These are phyloP conservation scores for Conus canariensis DNA, from an alignment of 2,888 invertebrate genomes.

Conservation along the genomic window DNA sequence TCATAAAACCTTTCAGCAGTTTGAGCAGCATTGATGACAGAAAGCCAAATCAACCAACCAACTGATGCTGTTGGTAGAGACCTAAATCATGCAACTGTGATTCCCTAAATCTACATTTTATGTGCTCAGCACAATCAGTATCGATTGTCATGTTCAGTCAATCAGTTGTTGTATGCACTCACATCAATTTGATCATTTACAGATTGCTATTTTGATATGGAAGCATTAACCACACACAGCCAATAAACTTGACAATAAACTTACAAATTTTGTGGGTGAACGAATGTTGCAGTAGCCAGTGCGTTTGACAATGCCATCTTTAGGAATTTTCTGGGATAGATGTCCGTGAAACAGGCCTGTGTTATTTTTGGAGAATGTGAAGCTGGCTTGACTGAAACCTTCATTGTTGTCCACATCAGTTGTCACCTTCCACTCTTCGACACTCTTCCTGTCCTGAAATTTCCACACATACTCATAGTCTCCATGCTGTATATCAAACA, in stretches of 20 bases:
- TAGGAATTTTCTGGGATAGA: slow-evolving; percentile 83
- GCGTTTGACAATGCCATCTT: slow-evolving; percentile 88
- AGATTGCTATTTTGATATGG: too few relatives aligned
- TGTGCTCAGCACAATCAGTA: too few relatives aligned
- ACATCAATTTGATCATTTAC: too few relatives aligned
- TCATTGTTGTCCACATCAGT: slow-evolving; percentile 90
- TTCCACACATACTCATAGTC: slow-evolving; percentile 88
- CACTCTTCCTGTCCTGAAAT: slow-evolving; percentile 83
- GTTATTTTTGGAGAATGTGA: slow-evolving; percentile 85
- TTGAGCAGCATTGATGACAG: too few relatives aligned
- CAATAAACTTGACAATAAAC: not conserved
- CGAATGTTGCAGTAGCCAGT: slow-evolving; percentile 91
- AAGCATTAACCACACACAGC: too few relatives aligned
- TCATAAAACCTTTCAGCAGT: too few relatives aligned
- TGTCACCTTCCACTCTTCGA: slow-evolving; percentile 85
- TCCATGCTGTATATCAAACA: slow-evolving; percentile 78
- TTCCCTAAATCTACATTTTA: too few relatives aligned
- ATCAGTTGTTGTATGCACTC: too few relatives aligned
- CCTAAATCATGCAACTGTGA: too few relatives aligned
- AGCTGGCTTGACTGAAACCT: slow-evolving; percentile 85
- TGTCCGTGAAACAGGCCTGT: slow-evolving; percentile 78
- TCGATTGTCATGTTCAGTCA: too few relatives aligned
- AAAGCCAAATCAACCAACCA: too few relatives aligned
- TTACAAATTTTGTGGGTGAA: slow-evolving; percentile 81
- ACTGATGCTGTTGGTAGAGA: too few relatives aligned